Percentiles rank a stretch among this genome's conserved stretches.
phyloP scores from a whole-genome alignment of 1,140 invertebrate genomes.

The Solenopsis fugax region DNA sequence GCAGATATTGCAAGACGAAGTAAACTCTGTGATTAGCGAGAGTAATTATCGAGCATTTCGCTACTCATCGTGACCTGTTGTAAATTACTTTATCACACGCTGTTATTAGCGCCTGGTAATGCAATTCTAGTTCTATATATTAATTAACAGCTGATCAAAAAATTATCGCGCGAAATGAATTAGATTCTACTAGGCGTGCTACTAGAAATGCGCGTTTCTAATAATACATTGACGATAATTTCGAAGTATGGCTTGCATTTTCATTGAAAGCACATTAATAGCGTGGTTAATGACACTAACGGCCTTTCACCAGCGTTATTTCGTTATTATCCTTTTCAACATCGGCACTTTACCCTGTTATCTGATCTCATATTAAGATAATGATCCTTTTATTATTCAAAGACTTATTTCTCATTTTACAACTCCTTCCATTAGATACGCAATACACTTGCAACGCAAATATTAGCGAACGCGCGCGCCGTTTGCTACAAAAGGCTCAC shows the following conservation, averaged over 20 bases:
- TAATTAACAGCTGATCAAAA: constrained; percentile 44
- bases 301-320: constrained; percentile 21
- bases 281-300: constrained; percentile 1
- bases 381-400: constrained; percentile 12
- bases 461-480: neutral
- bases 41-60: constrained; percentile 52
- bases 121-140: constrained; percentile 42
- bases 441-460: neutral
- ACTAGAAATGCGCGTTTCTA: constrained; percentile 43
- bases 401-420: constrained; percentile 13
- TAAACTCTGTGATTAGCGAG: constrained; percentile 61
- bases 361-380: constrained; percentile 42
- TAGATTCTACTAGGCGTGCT: constrained; percentile 23
- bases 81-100: constrained; percentile 59
- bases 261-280: constrained; percentile 26
- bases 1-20: constrained; percentile 39
- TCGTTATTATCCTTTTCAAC: constrained; percentile 38
- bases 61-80: constrained; percentile 57
- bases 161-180: constrained; percentile 44
- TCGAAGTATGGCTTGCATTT: neutral
- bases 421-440: neutral
- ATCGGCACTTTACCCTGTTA: constrained; percentile 7
- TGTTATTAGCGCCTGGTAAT: constrained; percentile 46
- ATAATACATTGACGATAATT: constrained; percentile 16
- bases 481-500: neutral